These are phyloP conservation scores for Uloborus diversus DNA, from an alignment of 1,140 invertebrate species.

Conservation along the genomic window DNA sequence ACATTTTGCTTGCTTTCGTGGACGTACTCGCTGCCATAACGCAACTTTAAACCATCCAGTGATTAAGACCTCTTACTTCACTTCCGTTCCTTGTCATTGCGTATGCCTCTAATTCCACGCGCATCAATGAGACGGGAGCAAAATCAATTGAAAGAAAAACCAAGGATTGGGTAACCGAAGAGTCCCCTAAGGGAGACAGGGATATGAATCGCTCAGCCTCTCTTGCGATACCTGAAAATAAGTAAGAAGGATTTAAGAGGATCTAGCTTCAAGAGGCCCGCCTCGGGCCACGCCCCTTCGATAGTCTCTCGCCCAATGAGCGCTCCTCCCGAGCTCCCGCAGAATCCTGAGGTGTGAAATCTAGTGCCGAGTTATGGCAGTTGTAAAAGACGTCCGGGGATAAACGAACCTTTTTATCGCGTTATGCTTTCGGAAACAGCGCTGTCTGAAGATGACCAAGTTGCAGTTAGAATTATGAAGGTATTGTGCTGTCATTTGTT, in stretches of 20 bases:
- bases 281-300: conserved; percentile 6
- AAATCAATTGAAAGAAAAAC: too few relatives aligned
- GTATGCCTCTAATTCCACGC: too few relatives aligned
- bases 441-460: conserved; percentile 38
- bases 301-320: conserved; percentile 16
- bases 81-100: too few relatives aligned
- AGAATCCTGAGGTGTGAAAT: neutral
- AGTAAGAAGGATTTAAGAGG: conserved; percentile 27
- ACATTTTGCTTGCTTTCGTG: too few relatives aligned
- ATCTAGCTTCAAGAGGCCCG: neutral
- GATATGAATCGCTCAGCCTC: conserved; percentile 9
- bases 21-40: too few relatives aligned
- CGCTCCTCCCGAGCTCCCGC: too few relatives aligned
- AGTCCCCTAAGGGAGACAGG: too few relatives aligned
- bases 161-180: too few relatives aligned
- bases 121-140: too few relatives aligned
- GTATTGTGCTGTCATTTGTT: conserved; percentile 9
- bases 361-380: conserved; percentile 20
- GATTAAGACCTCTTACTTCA: too few relatives aligned
- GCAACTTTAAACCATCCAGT: too few relatives aligned
- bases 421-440: conserved; percentile 42
- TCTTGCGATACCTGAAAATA: neutral
- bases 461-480: conserved; percentile 43
- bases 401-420: conserved; percentile 31
- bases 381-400: conserved; percentile 13